Conservation (phyloP, 37 sponge, comb jelly and placozoan genomes). For the Geodia barretti region DNA sequence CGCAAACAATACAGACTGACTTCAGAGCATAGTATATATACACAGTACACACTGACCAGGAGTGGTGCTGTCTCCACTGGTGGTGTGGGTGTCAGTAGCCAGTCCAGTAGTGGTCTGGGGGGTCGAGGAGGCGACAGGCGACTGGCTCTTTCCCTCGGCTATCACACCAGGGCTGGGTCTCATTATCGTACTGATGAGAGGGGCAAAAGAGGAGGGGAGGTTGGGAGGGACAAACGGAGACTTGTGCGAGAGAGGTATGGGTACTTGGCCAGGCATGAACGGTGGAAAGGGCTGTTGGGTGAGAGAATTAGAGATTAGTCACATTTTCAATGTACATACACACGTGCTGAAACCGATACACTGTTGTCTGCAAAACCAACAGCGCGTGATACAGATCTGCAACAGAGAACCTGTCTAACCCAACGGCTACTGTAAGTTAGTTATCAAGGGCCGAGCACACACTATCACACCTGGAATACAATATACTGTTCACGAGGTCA, state of each 20-base stretch:
- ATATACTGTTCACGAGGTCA: too few relatives aligned
- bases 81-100: neutral
- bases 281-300: neutral
- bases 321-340: too few relatives aligned
- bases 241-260: neutral
- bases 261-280: neutral
- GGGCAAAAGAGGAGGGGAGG: neutral
- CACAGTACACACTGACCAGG: neutral
- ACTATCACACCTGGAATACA: too few relatives aligned
- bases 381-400: too few relatives aligned
- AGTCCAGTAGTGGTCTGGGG: neutral
- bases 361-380: too few relatives aligned
- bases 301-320: too few relatives aligned
- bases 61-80: neutral
- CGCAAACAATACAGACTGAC: neutral
- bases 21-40: neutral
- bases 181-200: neutral
- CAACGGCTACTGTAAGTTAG: too few relatives aligned
- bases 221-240: neutral
- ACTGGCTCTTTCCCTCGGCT: neutral
- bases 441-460: too few relatives aligned
- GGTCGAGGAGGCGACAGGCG: neutral
- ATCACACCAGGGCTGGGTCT: neutral
- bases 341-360: too few relatives aligned
- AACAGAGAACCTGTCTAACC: too few relatives aligned